Evolutionary conservation across 2,888 invertebrate species (phyloP), one percentile per base, ranked within the genome.

Genomic region (Chloroclystis v-ata): DNA sequence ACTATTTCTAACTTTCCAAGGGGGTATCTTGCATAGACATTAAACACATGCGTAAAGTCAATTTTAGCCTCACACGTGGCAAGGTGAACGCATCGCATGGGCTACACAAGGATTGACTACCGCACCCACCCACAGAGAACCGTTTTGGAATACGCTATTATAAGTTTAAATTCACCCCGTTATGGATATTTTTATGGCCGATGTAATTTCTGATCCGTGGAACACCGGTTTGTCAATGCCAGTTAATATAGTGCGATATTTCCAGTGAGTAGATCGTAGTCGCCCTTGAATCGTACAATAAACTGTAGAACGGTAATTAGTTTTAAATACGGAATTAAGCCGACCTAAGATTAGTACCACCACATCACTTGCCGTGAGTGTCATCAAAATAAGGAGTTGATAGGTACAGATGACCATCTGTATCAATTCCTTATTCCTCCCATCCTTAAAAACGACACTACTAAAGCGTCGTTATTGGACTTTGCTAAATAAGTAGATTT

Each of bases 151-250:
- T 14, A 39, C 24, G 16, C 16, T 11, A 32, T 10, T 20, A 29
- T 29, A 13, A 20, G 11, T 33, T 11, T 30, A 40, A 28, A 16
- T 12, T 11, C 9, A 38, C 65, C 72, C 75, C 69, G 66, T 70
- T 56, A 67, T 68, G 75, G 66, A 61, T 74, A 70, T 70, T 70
- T 72, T 65, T 65, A 65, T 58, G 49, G 28, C 13, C 28, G 28
- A 16, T 43, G 7, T 32, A 43, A 28, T 1, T 33, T 43, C 10
- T 30, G 14, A n/a, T 29, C 7, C 20, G 41, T 20, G 33, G 30
- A 39, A 20, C 28, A n/a, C 13, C 13, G 20, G 24, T 38, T 25
- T 37, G 28, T 16, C 28, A 29, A 39, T 29, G 11, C 10, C 16
- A 39, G 8, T 29, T n/a, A 33, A 16, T 20, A 5, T 20, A 20